Conservation (phyloP, 2,888 invertebrate genomes). For the Macrostomum cliftonense region DNA sequence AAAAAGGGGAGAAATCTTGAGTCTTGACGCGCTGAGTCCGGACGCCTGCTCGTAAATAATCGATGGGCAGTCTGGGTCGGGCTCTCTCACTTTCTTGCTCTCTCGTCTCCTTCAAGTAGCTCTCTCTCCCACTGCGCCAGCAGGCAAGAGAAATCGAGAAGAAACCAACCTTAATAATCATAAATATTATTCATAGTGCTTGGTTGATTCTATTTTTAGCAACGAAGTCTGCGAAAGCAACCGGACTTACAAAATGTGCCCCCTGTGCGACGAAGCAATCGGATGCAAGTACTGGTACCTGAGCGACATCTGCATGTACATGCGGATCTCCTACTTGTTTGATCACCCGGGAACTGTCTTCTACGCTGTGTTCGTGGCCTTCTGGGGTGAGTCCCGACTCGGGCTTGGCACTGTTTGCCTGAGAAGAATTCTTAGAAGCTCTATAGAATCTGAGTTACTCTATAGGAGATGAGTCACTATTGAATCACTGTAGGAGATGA, state of each 20-base stretch:
- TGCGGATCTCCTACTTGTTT: constrained; percentile 42
- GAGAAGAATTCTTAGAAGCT: too few species aligned
- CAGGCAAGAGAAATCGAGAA: neutral
- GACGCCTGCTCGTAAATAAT: too few species aligned
- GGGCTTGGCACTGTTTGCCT: constrained; percentile 11
- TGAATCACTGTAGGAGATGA: too few species aligned
- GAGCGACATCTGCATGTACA: constrained; percentile 42
- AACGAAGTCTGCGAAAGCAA: constrained; percentile 41
- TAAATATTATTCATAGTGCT: neutral
- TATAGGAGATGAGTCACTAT: neutral
- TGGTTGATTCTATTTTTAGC: constrained; percentile 16
- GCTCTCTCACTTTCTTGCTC: neutral
- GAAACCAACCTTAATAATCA: neutral
- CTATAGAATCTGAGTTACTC: too few species aligned
- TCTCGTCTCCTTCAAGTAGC: neutral
- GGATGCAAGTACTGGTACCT: constrained; percentile 44
- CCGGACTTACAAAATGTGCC: constrained; percentile 42
- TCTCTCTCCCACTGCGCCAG: neutral
- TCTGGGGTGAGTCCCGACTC: constrained; percentile 45
- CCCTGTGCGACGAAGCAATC: constrained; percentile 41
- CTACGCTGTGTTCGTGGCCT: constrained; percentile 43
- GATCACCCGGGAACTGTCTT: constrained; percentile 45
- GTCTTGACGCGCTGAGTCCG: too few species aligned
- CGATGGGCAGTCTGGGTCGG: too few species aligned
- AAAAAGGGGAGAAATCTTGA: too few species aligned